Percentiles rank a stretch among this genome's conserved stretches.
Evolutionary conservation across 2,888 invertebrate species (phyloP).

Genomic region (Nephrotoma flavescens): DNA sequence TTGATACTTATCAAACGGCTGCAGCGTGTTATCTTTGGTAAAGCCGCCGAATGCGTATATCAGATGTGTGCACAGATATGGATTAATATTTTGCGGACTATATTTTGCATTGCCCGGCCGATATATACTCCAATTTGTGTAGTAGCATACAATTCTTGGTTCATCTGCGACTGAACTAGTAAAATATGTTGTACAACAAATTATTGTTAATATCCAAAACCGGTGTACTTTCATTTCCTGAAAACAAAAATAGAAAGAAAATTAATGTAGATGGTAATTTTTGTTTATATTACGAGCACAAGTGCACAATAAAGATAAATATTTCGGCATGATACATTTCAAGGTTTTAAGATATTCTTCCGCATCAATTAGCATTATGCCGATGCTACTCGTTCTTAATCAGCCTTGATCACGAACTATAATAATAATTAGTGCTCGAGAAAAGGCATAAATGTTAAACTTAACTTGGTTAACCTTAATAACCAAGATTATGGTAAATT

Average conservation of each 20-base stretch:
- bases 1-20: constrained; percentile 89
- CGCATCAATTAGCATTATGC: too few species aligned
- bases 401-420: too few species aligned
- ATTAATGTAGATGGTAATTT: neutral
- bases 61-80: constrained; percentile 84
- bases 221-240: neutral
- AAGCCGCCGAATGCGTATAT: constrained; percentile 88
- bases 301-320: too few species aligned
- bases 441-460: too few species aligned
- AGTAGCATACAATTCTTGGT: constrained; percentile 67
- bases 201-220: neutral
- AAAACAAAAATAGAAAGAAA: neutral
- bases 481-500: too few species aligned
- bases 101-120: constrained; percentile 81
- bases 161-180: neutral
- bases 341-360: too few species aligned
- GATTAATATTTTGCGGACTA: constrained; percentile 87
- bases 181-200: neutral
- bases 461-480: too few species aligned
- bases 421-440: too few species aligned
- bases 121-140: constrained; percentile 89
- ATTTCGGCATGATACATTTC: too few species aligned
- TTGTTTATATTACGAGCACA: neutral
- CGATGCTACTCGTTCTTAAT: too few species aligned
- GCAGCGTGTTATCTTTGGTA: constrained; percentile 78